These are phyloP conservation scores for Myanophis thanlyinensis DNA, from an alignment of 2,113 vertebrate genomes.

Conservation along the genomic window DNA sequence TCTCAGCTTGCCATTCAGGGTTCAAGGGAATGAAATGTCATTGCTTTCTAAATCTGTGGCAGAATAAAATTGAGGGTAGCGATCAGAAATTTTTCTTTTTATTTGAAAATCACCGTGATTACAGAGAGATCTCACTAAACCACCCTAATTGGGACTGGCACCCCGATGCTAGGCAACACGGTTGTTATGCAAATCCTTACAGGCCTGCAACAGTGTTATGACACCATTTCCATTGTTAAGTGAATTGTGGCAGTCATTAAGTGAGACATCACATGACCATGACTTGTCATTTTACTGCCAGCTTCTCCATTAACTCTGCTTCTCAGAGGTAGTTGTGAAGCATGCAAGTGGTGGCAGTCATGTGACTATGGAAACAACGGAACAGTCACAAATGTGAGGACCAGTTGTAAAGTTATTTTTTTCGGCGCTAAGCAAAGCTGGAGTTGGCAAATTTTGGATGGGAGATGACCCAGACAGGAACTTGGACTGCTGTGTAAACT, in stretches of 20 bases:
- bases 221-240: background rate
- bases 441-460: background rate
- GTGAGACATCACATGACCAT: background rate
- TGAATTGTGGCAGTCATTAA: background rate
- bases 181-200: background rate
- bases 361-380: background rate
- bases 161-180: background rate
- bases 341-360: background rate
- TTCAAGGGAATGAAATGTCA: background rate
- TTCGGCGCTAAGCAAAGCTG: background rate
- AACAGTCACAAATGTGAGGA: background rate
- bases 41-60: background rate
- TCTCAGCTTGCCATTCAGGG: constrained; percentile 8
- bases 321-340: background rate
- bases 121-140: too few species aligned
- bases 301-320: background rate
- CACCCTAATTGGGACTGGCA: background rate
- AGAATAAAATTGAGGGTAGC: background rate
- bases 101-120: background rate
- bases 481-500: background rate
- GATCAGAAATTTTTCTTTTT: background rate
- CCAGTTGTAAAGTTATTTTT: background rate
- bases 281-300: background rate
- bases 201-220: background rate
- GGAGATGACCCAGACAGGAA: background rate